Evolutionary conservation across 2,113 vertebrate genomes (phyloP).

Genomic region (Gracilinanus agilis): DNA sequence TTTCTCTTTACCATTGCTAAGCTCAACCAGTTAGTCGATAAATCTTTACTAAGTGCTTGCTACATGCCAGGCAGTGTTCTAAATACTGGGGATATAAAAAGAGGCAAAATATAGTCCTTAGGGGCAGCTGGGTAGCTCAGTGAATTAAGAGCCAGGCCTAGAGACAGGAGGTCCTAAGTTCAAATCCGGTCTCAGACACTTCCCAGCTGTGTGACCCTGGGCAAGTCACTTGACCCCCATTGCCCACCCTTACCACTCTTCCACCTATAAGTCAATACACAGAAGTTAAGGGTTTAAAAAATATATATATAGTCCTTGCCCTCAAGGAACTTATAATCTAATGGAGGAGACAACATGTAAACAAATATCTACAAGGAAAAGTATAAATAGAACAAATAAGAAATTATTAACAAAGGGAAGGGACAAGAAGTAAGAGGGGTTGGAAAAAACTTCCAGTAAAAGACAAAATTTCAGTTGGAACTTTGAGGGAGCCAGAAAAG

Average conservation of each 20-base stretch:
- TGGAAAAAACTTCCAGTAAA: not conserved
- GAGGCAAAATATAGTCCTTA: not conserved
- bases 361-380: not conserved
- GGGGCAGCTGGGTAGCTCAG: too few relatives aligned
- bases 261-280: too few relatives aligned
- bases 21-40: not conserved
- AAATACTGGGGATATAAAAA: not conserved
- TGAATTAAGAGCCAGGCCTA: too few relatives aligned
- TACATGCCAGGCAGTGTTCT: not conserved
- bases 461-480: not conserved
- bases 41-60: not conserved
- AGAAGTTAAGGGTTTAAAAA: too few relatives aligned
- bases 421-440: not conserved
- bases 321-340: not conserved
- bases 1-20: not conserved
- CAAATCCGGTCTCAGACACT: too few relatives aligned
- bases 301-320: too few relatives aligned
- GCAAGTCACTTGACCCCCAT: too few relatives aligned
- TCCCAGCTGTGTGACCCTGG: too few relatives aligned
- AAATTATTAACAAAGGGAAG: not conserved
- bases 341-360: not conserved
- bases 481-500: not conserved
- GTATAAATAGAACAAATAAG: not conserved
- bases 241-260: too few relatives aligned
- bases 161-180: too few relatives aligned